phyloP scores from a whole-genome alignment of 2,113 vertebrate species.

The Antechinus flavipes region DNA sequence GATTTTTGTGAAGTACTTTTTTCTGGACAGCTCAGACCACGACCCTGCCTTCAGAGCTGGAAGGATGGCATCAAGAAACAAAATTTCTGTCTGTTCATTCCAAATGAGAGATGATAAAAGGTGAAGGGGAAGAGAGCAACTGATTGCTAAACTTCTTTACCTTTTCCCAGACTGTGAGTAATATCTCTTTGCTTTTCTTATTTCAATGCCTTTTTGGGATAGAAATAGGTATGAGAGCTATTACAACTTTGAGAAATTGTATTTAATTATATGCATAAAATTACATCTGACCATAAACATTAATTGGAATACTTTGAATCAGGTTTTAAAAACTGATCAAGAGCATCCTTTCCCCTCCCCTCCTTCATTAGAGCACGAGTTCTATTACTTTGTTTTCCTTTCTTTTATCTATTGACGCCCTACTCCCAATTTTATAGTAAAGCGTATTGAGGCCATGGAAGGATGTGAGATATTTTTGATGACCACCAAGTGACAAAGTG shows the following conservation, averaged over 20 bases:
- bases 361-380: neutral
- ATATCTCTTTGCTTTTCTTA: neutral
- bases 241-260: neutral
- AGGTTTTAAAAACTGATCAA: neutral
- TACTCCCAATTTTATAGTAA: neutral
- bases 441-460: neutral
- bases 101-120: neutral
- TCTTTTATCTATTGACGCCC: neutral
- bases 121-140: neutral
- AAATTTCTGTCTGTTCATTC: slow-evolving; percentile 1
- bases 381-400: neutral
- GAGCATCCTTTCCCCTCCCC: neutral
- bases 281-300: neutral
- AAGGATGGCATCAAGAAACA: neutral
- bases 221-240: slow-evolving; percentile 25
- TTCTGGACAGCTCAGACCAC: neutral
- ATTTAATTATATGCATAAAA: neutral
- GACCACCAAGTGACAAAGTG: neutral
- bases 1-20: neutral
- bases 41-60: neutral
- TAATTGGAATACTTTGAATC: neutral
- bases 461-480: neutral
- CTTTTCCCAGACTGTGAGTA: slow-evolving; percentile 63
- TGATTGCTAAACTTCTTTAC: neutral
- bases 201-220: neutral